phyloP scores from a whole-genome alignment of 2,797 vertebrate genomes.

The Macroramphosus scolopax region DNA sequence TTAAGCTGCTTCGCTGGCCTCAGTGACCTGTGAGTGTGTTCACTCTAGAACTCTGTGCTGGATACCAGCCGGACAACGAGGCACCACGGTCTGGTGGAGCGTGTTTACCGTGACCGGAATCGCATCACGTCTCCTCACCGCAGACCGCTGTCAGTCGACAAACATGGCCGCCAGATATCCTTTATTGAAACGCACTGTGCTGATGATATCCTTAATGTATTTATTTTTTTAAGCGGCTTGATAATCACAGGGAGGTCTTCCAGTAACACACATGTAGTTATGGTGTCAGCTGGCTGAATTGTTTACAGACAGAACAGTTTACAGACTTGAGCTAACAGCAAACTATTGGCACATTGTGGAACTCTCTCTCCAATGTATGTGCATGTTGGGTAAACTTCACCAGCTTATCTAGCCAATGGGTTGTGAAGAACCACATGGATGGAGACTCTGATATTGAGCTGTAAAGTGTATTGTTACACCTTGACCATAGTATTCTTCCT shows the following conservation, averaged over 20 bases:
- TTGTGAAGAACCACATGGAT: no score
- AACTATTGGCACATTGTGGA: no score
- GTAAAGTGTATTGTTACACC: slow-evolving; percentile 7
- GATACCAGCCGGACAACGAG: slow-evolving; percentile 95
- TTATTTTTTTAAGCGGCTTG: not conserved
- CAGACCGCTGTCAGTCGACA: slow-evolving; percentile 93
- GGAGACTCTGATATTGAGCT: slow-evolving; percentile 5
- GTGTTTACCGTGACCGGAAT: slow-evolving; percentile 93
- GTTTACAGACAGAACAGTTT: no score
- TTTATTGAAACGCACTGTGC: slow-evolving; percentile 60
- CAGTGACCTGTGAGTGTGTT: slow-evolving; percentile 70
- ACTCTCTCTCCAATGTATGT: no score
- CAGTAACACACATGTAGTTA: no score
- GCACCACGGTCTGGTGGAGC: slow-evolving; percentile 96
- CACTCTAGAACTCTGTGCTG: slow-evolving; percentile 90
- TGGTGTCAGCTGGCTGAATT: no score
- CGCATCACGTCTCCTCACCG: slow-evolving; percentile 95
- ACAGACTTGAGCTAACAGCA: no score
- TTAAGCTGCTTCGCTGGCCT: slow-evolving; percentile 27
- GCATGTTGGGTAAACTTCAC: no score
- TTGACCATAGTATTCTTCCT: not conserved
- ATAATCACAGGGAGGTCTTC: no score
- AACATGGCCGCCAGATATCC: slow-evolving; percentile 99
- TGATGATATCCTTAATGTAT: not conserved
- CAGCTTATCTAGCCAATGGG: no score